Evolutionary conservation across 2,113 vertebrate genomes (phyloP), one percentile per base, ranked within the genome.

Genomic region (Orycteropus afer): DNA sequence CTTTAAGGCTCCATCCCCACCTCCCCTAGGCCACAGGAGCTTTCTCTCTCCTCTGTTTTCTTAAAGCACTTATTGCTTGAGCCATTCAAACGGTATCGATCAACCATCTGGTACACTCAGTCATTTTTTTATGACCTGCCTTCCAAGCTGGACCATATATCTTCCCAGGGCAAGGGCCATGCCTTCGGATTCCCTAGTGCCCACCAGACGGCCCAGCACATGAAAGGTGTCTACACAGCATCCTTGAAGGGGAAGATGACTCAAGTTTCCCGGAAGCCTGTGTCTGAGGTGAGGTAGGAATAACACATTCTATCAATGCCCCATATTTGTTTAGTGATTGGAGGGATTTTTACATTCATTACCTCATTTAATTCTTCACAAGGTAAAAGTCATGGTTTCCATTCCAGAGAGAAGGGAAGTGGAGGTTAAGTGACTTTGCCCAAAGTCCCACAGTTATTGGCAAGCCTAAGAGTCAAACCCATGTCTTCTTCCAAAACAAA

Each of bases 51-150:
- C 61, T n/a, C 92, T 73, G 51, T 91, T 95, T 93, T 76, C 92
- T 95, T 93, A 78, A 82, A 92, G 89, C 95, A 95, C 69, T 93
- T 93, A 95, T 27, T 95, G 95, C 91, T 74, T 42, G 61, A 42
- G 73, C 79, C 89, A 96, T 95, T 96, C 96, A 93, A 83, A 91
- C 45, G 23, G 63, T 95, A 97, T 94, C 95, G 96, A 97, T 97
- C 90, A 95, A 65, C 61, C 55, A 77, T 93, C 95, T 73, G 91
- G 90, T 74, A 76, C 53, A 86, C 61, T 97, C 92, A 51, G 90
- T 96, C 86, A 96, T 97, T 92, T 93, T 97, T 96, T 95, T 96
- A 97, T 77, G 92, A 61, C 92, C 97, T 95, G 89, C 92, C 90
- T 93, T 86, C 79, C 37, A 79, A 88, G 88, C 49, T 85, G 42